Percentiles rank a stretch among this genome's conserved stretches.
Conservation (phyloP, 1,140 invertebrate genomes). For the Anoplolepis gracilipes region DNA sequence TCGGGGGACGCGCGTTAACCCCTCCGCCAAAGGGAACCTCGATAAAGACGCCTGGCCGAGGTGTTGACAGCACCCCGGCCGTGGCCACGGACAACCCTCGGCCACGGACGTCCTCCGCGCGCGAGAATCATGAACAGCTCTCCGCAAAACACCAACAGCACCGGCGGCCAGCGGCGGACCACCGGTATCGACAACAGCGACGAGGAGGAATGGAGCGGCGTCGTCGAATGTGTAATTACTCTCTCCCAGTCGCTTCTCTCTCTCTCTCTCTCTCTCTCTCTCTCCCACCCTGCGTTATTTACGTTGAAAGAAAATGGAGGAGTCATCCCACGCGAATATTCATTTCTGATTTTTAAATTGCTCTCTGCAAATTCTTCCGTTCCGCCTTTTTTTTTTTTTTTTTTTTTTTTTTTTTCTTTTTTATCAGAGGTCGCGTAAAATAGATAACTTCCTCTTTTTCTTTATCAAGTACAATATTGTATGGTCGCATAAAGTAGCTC, state of each 20-base stretch:
- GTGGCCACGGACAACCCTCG: background rate
- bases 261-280: too few relatives aligned
- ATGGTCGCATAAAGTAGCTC: background rate
- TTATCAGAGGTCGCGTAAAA: background rate
- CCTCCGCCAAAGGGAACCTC: slow-evolving; percentile 50
- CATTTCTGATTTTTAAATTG: background rate
- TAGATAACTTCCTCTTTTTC: background rate
- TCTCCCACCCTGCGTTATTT: background rate
- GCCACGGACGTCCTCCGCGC: background rate
- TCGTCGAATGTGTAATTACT: slow-evolving; percentile 83
- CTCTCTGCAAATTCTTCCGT: background rate
- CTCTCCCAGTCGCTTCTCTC: slow-evolving; percentile 12
- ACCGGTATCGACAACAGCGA: slow-evolving; percentile 82
- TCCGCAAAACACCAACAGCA: slow-evolving; percentile 77
- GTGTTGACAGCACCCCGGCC: slow-evolving; percentile 33
- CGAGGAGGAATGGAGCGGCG: slow-evolving; percentile 84
- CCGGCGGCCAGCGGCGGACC: slow-evolving; percentile 65
- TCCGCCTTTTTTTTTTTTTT: too few relatives aligned
- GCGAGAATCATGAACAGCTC: slow-evolving; percentile 80
- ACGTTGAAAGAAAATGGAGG: background rate
- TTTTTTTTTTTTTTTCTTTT: background rate
- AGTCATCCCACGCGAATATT: background rate
- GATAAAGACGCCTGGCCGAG: slow-evolving; percentile 31
- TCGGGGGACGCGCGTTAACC: slow-evolving; percentile 69
- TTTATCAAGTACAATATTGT: background rate